These are phyloP conservation scores for Leptodirus hochenwartii DNA, from an alignment of 2,888 invertebrate genomes.

Conservation along the genomic window DNA sequence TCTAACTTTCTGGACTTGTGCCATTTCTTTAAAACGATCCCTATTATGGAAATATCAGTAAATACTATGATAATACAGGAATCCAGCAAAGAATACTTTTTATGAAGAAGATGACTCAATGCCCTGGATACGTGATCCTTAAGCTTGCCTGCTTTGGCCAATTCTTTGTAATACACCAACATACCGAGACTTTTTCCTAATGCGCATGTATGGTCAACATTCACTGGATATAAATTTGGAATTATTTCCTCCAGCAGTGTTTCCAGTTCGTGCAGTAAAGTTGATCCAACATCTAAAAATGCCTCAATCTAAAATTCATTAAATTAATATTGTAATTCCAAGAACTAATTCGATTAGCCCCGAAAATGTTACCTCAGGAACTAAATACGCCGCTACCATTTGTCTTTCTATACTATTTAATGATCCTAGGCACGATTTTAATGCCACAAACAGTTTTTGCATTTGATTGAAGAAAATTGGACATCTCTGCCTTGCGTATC, in stretches of 20 bases:
- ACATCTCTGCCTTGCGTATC: conserved; percentile 43
- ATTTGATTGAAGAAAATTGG: conserved; percentile 46
- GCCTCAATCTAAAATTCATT: conserved; percentile 35
- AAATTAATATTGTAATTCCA: too few species aligned
- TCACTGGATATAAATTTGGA: conserved; percentile 23
- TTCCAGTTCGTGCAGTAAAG: conserved; percentile 38
- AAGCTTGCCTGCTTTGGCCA: conserved; percentile 33
- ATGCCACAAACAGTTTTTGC: conserved; percentile 37
- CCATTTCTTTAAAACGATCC: conserved; percentile 41
- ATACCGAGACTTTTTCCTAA: conserved; percentile 20
- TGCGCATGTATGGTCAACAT: conserved; percentile 15
- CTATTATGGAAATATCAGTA: too few species aligned
- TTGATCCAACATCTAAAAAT: conserved; percentile 37
- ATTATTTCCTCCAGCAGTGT: conserved; percentile 41
- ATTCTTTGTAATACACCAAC: conserved; percentile 29
- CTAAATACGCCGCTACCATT: conserved; percentile 43
- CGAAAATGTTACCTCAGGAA: conserved; percentile 45
- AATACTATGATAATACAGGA: too few species aligned
- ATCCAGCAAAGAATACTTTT: too few species aligned
- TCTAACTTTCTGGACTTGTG: conserved; percentile 36
- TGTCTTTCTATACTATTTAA: conserved; percentile 37
- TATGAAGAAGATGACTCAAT: conserved; percentile 32
- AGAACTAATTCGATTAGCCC: too few species aligned
- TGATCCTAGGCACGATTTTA: conserved; percentile 37
- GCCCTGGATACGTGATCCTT: conserved; percentile 35